Percentiles rank a stretch among this genome's conserved stretches.
Conservation (phyloP, 2,113 vertebrate species). For the Theristicus caerulescens region DNA sequence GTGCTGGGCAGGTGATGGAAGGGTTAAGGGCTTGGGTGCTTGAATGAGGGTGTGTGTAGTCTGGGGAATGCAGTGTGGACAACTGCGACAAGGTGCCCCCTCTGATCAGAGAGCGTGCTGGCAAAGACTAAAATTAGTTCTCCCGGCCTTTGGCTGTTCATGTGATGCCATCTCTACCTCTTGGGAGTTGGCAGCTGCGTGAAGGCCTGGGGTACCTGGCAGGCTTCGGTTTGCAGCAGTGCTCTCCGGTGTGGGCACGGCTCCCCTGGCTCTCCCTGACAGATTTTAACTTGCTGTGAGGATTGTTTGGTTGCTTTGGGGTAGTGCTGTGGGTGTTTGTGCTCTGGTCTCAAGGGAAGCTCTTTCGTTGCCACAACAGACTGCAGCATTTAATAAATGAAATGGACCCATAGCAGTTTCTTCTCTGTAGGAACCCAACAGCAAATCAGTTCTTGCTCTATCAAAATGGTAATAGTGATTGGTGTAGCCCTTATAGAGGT, state of each 20-base stretch:
- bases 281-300: background rate
- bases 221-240: background rate
- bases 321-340: background rate
- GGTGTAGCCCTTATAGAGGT: background rate
- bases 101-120: background rate
- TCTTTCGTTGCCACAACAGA: background rate
- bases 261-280: background rate
- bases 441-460: background rate
- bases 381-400: background rate
- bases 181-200: background rate
- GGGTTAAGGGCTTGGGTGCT: background rate
- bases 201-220: background rate
- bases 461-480: background rate
- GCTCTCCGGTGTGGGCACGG: background rate
- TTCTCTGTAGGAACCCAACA: background rate
- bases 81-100: background rate
- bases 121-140: slow-evolving; percentile 18
- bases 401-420: rapidly evolving
- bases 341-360: background rate
- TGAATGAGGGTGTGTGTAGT: background rate
- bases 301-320: rapidly evolving
- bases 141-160: background rate
- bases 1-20: background rate
- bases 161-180: background rate
- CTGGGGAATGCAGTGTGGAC: background rate